Evolutionary conservation across 2,113 vertebrate genomes (phyloP).

Genomic region (Toxotes chatareus): DNA sequence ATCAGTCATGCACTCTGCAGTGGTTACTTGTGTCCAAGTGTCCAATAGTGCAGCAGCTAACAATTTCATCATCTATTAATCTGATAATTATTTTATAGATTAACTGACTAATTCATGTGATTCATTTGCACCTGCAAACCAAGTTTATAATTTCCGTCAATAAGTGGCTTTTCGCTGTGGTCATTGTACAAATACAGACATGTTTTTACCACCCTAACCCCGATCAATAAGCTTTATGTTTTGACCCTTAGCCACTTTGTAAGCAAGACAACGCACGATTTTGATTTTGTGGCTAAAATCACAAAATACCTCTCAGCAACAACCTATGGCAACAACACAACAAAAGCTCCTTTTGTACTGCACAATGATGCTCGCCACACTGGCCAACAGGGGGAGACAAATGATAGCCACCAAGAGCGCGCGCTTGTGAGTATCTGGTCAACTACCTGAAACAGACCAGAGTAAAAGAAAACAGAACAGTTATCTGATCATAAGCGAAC

Average conservation of each 20-base stretch:
- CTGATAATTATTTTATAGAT: too few relatives aligned
- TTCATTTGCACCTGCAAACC: constrained; percentile 13
- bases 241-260: not conserved
- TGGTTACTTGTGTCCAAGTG: not conserved
- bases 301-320: not conserved
- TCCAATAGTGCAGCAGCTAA: not conserved
- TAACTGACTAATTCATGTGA: not conserved
- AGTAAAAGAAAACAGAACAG: constrained; percentile 60
- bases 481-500: not conserved
- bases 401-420: constrained; percentile 18
- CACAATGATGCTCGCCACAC: not conserved
- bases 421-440: constrained; percentile 28
- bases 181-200: not conserved
- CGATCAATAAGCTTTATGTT: not conserved
- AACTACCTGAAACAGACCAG: constrained; percentile 55
- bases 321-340: not conserved
- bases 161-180: constrained; percentile 5
- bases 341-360: not conserved
- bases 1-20: not conserved
- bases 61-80: too few relatives aligned
- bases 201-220: not conserved
- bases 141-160: not conserved
- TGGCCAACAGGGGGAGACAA: constrained; percentile 69
- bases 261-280: not conserved
- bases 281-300: not conserved